Evolutionary conservation across 2,113 vertebrate genomes (phyloP).

Genomic region (Gymnogyps californianus): DNA sequence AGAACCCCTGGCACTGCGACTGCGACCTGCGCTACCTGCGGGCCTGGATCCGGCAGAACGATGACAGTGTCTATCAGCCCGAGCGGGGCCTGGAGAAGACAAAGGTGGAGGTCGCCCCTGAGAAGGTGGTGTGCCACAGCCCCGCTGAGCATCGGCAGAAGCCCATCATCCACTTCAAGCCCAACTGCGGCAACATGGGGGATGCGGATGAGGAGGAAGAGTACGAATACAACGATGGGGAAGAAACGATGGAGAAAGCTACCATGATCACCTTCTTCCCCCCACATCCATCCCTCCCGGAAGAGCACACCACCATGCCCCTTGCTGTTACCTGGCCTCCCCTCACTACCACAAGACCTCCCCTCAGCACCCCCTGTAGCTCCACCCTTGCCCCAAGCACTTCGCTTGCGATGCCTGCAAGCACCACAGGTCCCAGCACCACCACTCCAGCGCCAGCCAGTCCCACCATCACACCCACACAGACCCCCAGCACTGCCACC

Average conservation of each 20-base stretch:
- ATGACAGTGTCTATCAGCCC: not conserved
- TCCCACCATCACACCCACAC: not conserved
- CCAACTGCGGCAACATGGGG: not conserved
- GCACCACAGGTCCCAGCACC: not conserved
- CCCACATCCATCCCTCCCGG: not conserved
- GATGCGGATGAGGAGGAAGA: not conserved
- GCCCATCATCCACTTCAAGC: not conserved
- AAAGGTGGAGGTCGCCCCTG: not conserved
- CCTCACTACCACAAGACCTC: not conserved
- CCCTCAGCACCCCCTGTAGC: not conserved
- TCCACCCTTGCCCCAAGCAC: not conserved
- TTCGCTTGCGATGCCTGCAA: not conserved
- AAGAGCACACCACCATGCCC: not conserved
- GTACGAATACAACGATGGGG: not conserved
- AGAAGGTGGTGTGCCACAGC: slow-evolving; percentile 29
- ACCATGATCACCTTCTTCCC: fast-evolving
- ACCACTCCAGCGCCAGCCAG: not conserved
- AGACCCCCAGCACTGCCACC: not conserved
- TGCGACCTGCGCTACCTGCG: slow-evolving; percentile 45
- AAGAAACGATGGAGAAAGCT: not conserved
- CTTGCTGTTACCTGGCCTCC: not conserved
- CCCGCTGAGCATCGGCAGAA: not conserved
- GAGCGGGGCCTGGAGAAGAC: not conserved
- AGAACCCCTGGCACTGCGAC: slow-evolving; percentile 59
- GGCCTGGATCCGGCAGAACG: slow-evolving; percentile 8